These are phyloP conservation scores for Nemurella pictetii DNA, from an alignment of 2,888 invertebrate species.

Conservation along the genomic window DNA sequence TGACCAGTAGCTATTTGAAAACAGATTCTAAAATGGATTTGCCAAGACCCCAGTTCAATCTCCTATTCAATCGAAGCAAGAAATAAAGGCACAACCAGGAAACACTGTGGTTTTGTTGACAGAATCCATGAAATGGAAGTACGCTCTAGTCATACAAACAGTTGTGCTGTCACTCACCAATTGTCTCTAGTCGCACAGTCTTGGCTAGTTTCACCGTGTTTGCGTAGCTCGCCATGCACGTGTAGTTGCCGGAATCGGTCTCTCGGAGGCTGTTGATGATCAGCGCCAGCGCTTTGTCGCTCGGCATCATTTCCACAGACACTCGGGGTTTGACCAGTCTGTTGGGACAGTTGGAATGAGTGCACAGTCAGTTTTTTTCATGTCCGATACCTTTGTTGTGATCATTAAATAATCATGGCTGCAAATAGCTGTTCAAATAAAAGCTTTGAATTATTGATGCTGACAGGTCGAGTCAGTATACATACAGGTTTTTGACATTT, in stretches of 20 bases:
- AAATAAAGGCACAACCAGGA: too few relatives aligned
- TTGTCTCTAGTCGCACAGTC: constrained; percentile 72
- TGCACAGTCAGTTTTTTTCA: neutral
- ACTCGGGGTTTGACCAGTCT: constrained; percentile 30
- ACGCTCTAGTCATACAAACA: neutral
- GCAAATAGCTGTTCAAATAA: too few relatives aligned
- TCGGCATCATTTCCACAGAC: constrained; percentile 49
- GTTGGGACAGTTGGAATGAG: neutral
- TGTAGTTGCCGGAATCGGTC: constrained; percentile 79
- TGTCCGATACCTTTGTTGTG: neutral
- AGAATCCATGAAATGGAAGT: too few relatives aligned
- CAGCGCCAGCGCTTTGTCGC: constrained; percentile 67
- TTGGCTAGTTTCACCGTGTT: constrained; percentile 66
- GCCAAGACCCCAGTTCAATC: too few relatives aligned
- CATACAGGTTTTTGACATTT: neutral
- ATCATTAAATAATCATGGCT: neutral
- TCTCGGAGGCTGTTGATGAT: constrained; percentile 75
- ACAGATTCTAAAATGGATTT: too few relatives aligned
- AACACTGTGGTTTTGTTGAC: too few relatives aligned
- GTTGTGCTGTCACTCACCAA: constrained; percentile 58
- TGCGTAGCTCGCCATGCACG: constrained; percentile 80
- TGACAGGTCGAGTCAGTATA: neutral
- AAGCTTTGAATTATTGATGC: neutral
- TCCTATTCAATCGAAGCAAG: too few relatives aligned
- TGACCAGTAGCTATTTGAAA: too few relatives aligned